phyloP scores from a whole-genome alignment of 1,140 invertebrate species.

The Ladona fulva region DNA sequence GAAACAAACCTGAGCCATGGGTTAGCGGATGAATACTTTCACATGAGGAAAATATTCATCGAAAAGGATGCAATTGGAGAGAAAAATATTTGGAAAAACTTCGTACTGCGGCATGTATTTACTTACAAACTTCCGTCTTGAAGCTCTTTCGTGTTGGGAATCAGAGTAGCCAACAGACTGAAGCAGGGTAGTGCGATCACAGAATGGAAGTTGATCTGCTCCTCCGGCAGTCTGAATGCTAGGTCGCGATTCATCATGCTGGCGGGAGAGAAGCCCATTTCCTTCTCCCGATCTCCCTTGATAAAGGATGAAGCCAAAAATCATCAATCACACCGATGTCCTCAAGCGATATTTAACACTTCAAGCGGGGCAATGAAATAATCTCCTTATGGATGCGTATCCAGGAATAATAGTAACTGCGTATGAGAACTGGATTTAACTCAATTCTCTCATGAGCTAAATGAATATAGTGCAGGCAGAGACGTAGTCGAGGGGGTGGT shows the following conservation, averaged over 20 bases:
- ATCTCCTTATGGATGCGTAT: background rate
- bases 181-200: constrained; percentile 43
- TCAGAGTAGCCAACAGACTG: constrained; percentile 37
- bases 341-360: too few relatives aligned
- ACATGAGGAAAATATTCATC: too few relatives aligned
- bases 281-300: constrained; percentile 45
- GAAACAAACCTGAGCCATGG: too few relatives aligned
- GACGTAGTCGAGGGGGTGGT: too few relatives aligned
- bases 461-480: too few relatives aligned
- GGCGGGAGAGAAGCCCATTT: constrained; percentile 42
- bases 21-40: too few relatives aligned
- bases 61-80: too few relatives aligned
- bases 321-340: too few relatives aligned
- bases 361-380: background rate
- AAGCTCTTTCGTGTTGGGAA: constrained; percentile 36
- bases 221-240: constrained; percentile 40
- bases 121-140: constrained; percentile 34
- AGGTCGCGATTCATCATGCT: constrained; percentile 47
- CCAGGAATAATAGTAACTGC: background rate
- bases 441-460: too few relatives aligned
- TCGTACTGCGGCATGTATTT: too few relatives aligned
- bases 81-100: too few relatives aligned
- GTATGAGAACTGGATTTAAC: background rate
- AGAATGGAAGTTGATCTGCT: constrained; percentile 47
- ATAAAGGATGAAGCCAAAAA: constrained; percentile 15